Evolutionary conservation across 2,888 invertebrate genomes (phyloP).

Genomic region (Calephelis perditalis): DNA sequence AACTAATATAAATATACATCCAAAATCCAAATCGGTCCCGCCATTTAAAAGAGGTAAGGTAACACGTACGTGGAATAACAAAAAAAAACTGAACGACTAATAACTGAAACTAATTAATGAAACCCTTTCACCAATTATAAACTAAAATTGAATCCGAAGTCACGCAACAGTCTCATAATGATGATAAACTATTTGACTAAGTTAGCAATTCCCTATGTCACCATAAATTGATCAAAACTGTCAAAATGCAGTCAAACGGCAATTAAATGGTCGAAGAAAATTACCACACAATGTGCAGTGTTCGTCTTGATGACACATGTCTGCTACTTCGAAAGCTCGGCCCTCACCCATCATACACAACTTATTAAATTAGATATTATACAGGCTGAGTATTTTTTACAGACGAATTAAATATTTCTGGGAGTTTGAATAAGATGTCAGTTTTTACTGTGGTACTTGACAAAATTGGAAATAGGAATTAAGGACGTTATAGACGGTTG

Average conservation of each 20-base stretch:
- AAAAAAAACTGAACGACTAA: too few species aligned
- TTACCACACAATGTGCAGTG: conserved; percentile 74
- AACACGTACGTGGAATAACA: too few species aligned
- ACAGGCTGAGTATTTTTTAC: background rate
- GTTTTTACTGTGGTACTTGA: background rate
- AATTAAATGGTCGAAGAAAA: conserved; percentile 67
- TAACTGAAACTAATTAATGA: too few species aligned
- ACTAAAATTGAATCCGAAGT: conserved; percentile 1
- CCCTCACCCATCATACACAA: conserved; percentile 53
- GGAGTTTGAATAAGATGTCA: background rate
- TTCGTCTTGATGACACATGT: conserved; percentile 69
- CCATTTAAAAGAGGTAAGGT: too few species aligned
- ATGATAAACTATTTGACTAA: conserved; percentile 62
- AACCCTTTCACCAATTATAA: background rate
- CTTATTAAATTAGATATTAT: conserved; percentile 33
- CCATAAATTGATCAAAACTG: conserved; percentile 66
- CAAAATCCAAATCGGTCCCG: too few species aligned
- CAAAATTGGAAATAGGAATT: too few species aligned
- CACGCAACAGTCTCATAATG: conserved; percentile 42
- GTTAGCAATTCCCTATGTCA: conserved; percentile 60
- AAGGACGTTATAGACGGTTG: too few species aligned
- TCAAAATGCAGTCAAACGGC: conserved; percentile 63
- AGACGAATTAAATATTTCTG: too few species aligned
- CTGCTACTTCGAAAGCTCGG: conserved; percentile 44
- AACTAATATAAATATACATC: too few species aligned